Evolutionary conservation across 2,888 invertebrate species (phyloP), one percentile per base, ranked within the genome.

Genomic region (Pandemis cinnamomeana): DNA sequence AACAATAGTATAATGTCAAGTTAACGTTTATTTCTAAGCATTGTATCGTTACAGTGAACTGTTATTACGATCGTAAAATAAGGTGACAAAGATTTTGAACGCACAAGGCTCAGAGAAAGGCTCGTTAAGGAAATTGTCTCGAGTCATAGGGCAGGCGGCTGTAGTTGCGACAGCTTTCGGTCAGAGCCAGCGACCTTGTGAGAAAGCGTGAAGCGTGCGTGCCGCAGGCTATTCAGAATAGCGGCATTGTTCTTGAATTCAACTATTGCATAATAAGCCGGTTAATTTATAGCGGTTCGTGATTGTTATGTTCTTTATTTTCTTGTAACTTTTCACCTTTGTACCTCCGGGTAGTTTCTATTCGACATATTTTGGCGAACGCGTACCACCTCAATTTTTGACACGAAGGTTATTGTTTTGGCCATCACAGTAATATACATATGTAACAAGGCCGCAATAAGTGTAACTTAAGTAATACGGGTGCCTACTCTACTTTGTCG

Each of bases 151-250:
- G 77, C 80, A 80, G 78, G 75, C 73, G 76, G 74, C 72, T 71
- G 72, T 76, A 53, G 67, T 72, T 72, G 76, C 77, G 78, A 79
- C 80, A 80, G 79, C 76, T 79, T 79, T 80, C 62, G 48, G 62
- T 62, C 71, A 67, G 75, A 46, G 71, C 64, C 58, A 69, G 68
- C 81, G 87, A 89, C 89, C 89, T 89, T 88, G 82, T 81, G 87
- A 80, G 89, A 89, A 88, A 89, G 89, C 86, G 86, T 86, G 71
- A 63, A 68, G 71, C 67, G 71, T 75, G 74, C 74, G 74, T 74
- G 74, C 62, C 58, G 44, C 20, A 67, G 51, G 58, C 69, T 58
- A 58, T 63, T 68, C 62, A 11, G 68, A 64, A 53, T 55, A 67
- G 67, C 75, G 67, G 71, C 63, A 73, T 73, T 73, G 72, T 72